Base-by-base conservation (phyloP, 2,113 vertebrate species). In the Nothocercus nigrocapillus region DNA sequence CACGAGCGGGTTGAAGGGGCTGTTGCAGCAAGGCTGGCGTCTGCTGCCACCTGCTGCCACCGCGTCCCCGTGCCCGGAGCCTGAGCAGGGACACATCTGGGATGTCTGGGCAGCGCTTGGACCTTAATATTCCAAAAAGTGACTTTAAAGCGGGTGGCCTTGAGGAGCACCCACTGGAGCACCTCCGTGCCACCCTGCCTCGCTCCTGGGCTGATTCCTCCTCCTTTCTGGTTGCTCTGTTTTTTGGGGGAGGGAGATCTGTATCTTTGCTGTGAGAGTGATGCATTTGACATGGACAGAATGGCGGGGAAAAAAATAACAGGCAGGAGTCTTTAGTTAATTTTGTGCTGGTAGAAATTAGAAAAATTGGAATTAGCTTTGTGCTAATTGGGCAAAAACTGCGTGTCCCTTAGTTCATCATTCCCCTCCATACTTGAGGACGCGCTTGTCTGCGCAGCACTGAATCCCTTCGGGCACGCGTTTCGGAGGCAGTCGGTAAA, bases 11-110 rank as follows among this genome's bases (percentile, higher is more conserved):
- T 24, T 8, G n/a, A 6, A 20, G 8, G 11, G 28, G 24, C 19
- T 34, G 28, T 16, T 13, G 25, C 22, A 15, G n/a, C 38, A 38
- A 11, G 22, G 21, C 54, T 80, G 75, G 90, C 36, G 78, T 94
- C 76, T 96, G 90, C 92, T 91, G 94, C 92, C 94, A 92, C 42
- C 96, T 94, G 82, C 34, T 81, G 94, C 68, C 70, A 25, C 70
- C 30, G 14, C 13, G 19, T 28, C 16, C 54, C 54, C 22, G 24
- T 13, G 53, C 27, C 25, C 13, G 27, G 25, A 54, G 25, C 53
- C 53, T 1, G 54, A 30, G 28, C 54, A 9, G 14, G 54, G 54
- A 16, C 54, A 16, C 4, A 30, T 30, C 54, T 9, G 28, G 15
- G 27, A 17, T 9, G 28, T 21, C 54, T 17, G 54, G 8, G 16